Conservation (phyloP, 2,797 vertebrate genomes). For the Ceyx erithaca region DNA sequence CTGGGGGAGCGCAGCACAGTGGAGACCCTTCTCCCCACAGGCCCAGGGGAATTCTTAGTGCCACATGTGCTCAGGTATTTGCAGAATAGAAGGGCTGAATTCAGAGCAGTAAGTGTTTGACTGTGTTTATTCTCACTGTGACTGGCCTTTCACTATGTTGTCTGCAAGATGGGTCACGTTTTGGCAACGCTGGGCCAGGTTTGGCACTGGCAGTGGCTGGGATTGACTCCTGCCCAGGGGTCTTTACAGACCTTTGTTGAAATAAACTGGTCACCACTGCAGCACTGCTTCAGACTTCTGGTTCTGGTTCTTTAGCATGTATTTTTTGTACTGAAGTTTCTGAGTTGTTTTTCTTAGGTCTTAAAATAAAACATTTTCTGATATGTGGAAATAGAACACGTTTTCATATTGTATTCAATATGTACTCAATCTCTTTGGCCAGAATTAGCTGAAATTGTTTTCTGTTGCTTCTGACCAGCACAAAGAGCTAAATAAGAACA, state of each 20-base stretch:
- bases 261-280: neutral
- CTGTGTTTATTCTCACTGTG: neutral
- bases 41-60: neutral
- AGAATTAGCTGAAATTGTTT: neutral
- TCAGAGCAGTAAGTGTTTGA: neutral
- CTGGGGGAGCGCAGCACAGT: rapidly evolving
- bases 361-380: neutral
- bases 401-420: neutral
- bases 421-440: neutral
- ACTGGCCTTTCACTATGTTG: neutral
- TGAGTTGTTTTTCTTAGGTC: neutral
- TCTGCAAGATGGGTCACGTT: neutral
- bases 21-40: neutral
- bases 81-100: neutral
- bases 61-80: rapidly evolving
- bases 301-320: neutral
- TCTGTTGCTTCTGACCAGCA: neutral
- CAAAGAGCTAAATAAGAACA: neutral
- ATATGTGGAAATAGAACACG: neutral
- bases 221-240: neutral
- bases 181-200: neutral
- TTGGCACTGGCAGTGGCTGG: neutral
- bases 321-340: neutral
- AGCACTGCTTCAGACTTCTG: neutral
- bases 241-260: neutral